Evolutionary conservation across 2,888 invertebrate species (phyloP).

Genomic region (Macrophya alboannulata): DNA sequence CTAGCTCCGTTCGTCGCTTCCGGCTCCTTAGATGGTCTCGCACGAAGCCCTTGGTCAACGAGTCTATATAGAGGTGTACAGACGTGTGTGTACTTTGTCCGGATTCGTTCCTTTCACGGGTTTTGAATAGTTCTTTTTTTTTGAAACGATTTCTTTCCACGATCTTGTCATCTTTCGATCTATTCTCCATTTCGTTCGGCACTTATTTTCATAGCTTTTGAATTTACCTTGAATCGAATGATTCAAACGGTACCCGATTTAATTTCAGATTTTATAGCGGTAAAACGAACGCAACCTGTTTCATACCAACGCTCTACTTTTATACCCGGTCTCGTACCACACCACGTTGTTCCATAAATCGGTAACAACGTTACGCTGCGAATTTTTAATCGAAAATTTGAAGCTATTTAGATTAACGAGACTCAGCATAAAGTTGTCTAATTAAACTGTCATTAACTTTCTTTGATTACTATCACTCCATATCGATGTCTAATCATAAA

Average conservation of each 20-base stretch:
- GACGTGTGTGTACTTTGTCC: not conserved
- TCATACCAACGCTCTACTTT: conserved; percentile 38
- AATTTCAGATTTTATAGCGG: conserved; percentile 35
- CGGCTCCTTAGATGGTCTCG: conserved; percentile 59
- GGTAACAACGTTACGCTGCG: not conserved
- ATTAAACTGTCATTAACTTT: too few species aligned
- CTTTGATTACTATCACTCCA: too few species aligned
- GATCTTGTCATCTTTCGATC: not conserved
- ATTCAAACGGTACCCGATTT: conserved; percentile 30
- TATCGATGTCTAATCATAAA: too few species aligned
- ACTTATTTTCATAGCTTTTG: not conserved
- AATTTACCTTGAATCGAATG: not conserved
- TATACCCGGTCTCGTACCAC: not conserved
- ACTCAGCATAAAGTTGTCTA: too few species aligned
- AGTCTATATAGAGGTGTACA: conserved; percentile 29
- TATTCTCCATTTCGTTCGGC: not conserved
- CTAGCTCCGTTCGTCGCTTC: conserved; percentile 39
- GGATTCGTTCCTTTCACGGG: not conserved
- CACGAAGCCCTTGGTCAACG: conserved; percentile 40
- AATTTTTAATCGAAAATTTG: not conserved
- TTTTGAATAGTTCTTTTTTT: not conserved
- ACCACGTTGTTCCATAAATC: conserved; percentile 11
- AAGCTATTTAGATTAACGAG: not conserved
- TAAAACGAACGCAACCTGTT: conserved; percentile 46
- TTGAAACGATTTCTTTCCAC: not conserved